Conservation (phyloP, 2,888 invertebrate species). For the Drosophila suboccidentalis region DNA sequence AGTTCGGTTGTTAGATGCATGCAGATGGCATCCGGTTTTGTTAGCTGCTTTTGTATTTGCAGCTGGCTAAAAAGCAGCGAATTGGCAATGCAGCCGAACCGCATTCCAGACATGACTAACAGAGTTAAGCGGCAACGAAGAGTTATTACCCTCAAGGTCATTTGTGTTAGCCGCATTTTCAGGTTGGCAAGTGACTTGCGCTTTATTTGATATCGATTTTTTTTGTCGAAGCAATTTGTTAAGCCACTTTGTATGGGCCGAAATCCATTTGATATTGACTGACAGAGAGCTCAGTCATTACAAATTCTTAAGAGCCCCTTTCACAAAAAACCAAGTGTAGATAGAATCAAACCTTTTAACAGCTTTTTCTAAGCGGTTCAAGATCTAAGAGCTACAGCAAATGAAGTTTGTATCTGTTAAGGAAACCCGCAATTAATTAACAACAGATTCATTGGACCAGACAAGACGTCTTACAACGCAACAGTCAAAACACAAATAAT, state of each 20-base stretch:
- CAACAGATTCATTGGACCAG: slow-evolving; percentile 16
- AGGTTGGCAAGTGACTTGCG: slow-evolving; percentile 45
- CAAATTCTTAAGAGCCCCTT: slow-evolving; percentile 15
- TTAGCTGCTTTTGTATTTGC: slow-evolving; percentile 38
- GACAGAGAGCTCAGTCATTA: slow-evolving; percentile 17
- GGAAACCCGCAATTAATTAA: slow-evolving; percentile 49
- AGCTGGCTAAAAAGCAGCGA: slow-evolving; percentile 46
- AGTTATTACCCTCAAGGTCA: slow-evolving; percentile 82
- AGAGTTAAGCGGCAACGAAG: slow-evolving; percentile 45
- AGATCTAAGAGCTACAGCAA: slow-evolving; percentile 16
- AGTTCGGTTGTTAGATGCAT: slow-evolving; percentile 59
- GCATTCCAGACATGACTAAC: slow-evolving; percentile 78
- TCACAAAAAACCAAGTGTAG: slow-evolving; percentile 16
- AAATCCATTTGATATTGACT: slow-evolving; percentile 21
- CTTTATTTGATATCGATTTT: slow-evolving; percentile 24
- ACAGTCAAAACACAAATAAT: slow-evolving; percentile 20
- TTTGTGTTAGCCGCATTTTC: slow-evolving; percentile 39
- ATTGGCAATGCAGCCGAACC: slow-evolving; percentile 72
- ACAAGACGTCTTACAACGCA: slow-evolving; percentile 12
- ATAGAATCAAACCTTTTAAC: slow-evolving; percentile 32
- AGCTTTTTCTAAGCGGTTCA: slow-evolving; percentile 12
- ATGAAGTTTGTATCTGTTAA: slow-evolving; percentile 10
- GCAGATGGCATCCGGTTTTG: slow-evolving; percentile 78
- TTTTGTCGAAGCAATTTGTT: slow-evolving; percentile 24
- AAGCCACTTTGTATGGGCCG: slow-evolving; percentile 20